These are phyloP conservation scores for Acromyrmex heyeri DNA, from an alignment of 1,140 invertebrate genomes.

Conservation along the genomic window DNA sequence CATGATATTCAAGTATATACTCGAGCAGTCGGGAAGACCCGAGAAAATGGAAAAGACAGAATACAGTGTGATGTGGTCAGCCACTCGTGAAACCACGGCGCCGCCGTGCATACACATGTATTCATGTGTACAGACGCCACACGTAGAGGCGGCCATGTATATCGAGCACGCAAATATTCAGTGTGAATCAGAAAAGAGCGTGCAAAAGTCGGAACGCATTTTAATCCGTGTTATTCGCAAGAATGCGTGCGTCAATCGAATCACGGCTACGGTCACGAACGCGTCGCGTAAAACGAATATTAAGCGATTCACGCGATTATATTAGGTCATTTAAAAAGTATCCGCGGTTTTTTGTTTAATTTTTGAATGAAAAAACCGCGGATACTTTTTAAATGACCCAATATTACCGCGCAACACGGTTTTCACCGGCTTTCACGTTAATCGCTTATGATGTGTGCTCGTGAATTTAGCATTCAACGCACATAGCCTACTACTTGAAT, in stretches of 20 bases:
- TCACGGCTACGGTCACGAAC: background rate
- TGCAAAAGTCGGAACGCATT: slow-evolving; percentile 31
- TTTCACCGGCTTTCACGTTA: background rate
- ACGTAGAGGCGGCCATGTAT: background rate
- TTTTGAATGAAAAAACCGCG: no score
- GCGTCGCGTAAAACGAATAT: background rate
- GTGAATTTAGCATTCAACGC: background rate
- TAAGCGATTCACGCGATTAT: background rate
- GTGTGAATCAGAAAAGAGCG: background rate
- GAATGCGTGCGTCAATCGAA: slow-evolving; percentile 19
- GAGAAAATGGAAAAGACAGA: slow-evolving; percentile 21
- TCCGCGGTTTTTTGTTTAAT: no score
- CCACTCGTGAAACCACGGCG: slow-evolving; percentile 31
- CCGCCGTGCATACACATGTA: background rate
- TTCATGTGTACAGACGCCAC: background rate
- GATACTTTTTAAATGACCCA: no score
- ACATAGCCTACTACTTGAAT: background rate
- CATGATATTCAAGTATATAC: background rate
- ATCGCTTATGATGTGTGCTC: background rate
- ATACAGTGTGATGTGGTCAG: background rate
- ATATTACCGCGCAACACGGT: background rate
- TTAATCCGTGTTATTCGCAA: slow-evolving; percentile 12
- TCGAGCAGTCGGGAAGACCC: background rate
- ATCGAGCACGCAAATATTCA: slow-evolving; percentile 29
- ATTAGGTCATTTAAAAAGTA: no score